These are phyloP conservation scores for Lepus townsendii DNA, from an alignment of 2,797 vertebrate species.

Conservation along the genomic window DNA sequence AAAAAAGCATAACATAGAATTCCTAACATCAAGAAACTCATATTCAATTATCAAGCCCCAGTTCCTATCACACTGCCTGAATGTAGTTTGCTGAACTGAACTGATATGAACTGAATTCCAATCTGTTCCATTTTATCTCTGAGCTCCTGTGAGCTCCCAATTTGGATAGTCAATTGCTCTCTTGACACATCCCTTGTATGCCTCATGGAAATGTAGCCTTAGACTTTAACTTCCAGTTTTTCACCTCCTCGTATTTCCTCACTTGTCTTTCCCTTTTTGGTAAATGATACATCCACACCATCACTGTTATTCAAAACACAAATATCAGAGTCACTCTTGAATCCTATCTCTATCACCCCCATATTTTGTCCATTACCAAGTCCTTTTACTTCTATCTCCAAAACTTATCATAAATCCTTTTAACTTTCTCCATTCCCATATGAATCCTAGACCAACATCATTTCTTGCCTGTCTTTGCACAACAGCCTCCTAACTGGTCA, in stretches of 20 bases:
- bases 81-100: background rate
- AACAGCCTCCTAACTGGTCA: background rate
- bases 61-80: background rate
- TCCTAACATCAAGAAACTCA: background rate
- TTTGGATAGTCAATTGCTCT: background rate
- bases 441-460: background rate
- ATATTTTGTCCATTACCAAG: background rate
- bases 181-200: background rate
- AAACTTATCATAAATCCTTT: background rate
- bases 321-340: background rate
- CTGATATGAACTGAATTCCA: background rate
- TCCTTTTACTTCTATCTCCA: background rate
- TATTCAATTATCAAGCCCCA: slow-evolving; percentile 19
- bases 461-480: slow-evolving; percentile 13
- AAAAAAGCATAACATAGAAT: background rate
- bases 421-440: background rate
- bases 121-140: background rate
- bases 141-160: background rate
- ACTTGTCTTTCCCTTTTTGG: background rate
- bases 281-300: background rate
- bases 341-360: background rate
- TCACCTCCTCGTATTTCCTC: background rate
- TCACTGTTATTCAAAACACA: background rate
- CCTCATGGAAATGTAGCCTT: background rate
- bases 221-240: background rate